These are phyloP conservation scores for Coenonympha glycerion DNA, from an alignment of 2,888 invertebrate species.

Conservation along the genomic window DNA sequence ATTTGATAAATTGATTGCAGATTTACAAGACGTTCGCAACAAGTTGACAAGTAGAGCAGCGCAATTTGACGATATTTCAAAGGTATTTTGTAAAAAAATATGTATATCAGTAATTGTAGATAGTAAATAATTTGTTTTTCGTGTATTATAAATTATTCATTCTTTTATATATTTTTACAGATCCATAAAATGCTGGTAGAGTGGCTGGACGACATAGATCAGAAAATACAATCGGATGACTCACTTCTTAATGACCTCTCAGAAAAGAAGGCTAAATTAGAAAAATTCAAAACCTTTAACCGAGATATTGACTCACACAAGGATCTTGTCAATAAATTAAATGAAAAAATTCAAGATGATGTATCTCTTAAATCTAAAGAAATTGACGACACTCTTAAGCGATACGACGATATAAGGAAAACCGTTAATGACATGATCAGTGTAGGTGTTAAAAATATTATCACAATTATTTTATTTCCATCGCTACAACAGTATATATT, in stretches of 20 bases:
- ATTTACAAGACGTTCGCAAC: conserved; percentile 86
- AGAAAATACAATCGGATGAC: conserved; percentile 85
- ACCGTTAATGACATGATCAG: conserved; percentile 79
- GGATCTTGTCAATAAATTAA: conserved; percentile 85
- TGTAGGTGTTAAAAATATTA: conserved; percentile 53
- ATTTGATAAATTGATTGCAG: conserved; percentile 89
- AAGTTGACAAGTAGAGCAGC: conserved; percentile 83
- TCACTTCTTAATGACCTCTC: conserved; percentile 87
- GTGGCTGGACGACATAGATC: conserved; percentile 92
- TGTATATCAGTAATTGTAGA: neutral
- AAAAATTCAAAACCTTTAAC: conserved; percentile 88
- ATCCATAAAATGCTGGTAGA: conserved; percentile 85
- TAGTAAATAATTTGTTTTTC: neutral
- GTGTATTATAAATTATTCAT: no score
- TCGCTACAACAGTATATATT: no score
- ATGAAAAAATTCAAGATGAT: conserved; percentile 83
- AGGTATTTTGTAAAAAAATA: conserved; percentile 71
- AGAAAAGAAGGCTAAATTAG: conserved; percentile 91
- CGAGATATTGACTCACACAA: conserved; percentile 88
- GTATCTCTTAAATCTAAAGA: conserved; percentile 79
- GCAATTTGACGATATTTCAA: conserved; percentile 91
- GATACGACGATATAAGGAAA: conserved; percentile 82
- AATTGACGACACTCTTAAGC: conserved; percentile 81
- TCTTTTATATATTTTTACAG: conserved; percentile 37
- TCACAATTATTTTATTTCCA: neutral